phyloP scores from a whole-genome alignment of 2,797 vertebrate species.

The Novumbra hubbsi region DNA sequence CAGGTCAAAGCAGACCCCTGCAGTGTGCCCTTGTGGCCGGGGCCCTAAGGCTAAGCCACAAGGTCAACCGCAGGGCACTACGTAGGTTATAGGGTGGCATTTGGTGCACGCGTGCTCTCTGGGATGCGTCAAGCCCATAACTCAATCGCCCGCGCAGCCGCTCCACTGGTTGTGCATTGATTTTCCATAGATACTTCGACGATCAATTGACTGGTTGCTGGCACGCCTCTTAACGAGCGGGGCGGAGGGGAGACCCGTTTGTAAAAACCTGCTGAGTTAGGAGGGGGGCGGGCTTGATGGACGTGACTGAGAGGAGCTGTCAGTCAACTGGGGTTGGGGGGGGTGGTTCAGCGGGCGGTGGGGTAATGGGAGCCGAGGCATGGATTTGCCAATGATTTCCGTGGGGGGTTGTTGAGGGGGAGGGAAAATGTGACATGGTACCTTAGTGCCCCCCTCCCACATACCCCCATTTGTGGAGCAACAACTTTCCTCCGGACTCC shows the following conservation, averaged over 20 bases:
- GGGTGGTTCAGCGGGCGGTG: too few species aligned
- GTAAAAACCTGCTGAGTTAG: constrained; percentile 49
- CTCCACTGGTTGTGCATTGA: constrained; percentile 35
- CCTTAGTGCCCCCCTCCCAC: constrained; percentile 1
- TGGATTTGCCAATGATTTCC: not conserved
- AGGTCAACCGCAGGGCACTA: not conserved
- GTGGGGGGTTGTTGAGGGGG: not conserved
- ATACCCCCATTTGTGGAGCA: too few species aligned
- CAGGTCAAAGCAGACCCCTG: not conserved
- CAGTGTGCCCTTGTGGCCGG: not conserved
- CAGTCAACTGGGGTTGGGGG: not conserved
- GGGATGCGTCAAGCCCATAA: constrained; percentile 18
- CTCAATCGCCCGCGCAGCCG: constrained; percentile 18
- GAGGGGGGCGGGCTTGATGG: constrained; percentile 4
- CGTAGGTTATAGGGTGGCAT: too few species aligned
- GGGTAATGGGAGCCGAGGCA: not conserved
- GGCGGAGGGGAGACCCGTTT: constrained; percentile 32
- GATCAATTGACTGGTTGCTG: constrained; percentile 39
- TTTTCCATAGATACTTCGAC: constrained; percentile 35
- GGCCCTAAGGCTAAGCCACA: not conserved
- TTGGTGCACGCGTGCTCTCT: not conserved
- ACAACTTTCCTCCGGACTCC: too few species aligned
- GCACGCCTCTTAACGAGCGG: constrained; percentile 26
- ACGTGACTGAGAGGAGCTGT: not conserved
- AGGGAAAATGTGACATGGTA: not conserved